phyloP scores from a whole-genome alignment of 2,797 vertebrate species.

The Eleutherodactylus coqui region DNA sequence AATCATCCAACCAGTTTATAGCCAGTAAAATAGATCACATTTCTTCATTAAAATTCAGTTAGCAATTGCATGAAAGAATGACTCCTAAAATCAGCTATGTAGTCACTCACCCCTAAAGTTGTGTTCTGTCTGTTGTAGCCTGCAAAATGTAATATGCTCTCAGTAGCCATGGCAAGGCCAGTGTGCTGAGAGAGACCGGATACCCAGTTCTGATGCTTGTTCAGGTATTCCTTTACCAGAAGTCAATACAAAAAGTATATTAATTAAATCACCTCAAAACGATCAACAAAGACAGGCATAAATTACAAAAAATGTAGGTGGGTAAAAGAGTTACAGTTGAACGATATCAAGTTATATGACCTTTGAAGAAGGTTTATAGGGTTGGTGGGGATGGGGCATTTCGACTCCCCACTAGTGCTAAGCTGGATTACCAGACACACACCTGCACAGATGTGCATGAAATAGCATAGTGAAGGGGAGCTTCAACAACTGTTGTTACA shows the following conservation, averaged over 20 bases:
- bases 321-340: no score
- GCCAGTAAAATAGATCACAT: no score
- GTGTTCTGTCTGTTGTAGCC: constrained; percentile 94
- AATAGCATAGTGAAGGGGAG: neutral
- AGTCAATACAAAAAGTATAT: neutral
- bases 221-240: constrained; percentile 88
- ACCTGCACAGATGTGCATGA: neutral
- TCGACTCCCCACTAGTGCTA: neutral
- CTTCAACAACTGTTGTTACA: no score
- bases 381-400: no score
- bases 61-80: neutral
- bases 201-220: constrained; percentile 96
- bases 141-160: constrained; percentile 93
- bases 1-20: neutral
- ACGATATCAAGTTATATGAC: no score
- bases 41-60: neutral
- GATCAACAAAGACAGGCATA: neutral
- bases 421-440: neutral
- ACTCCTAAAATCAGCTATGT: neutral
- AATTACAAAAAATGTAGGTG: neutral
- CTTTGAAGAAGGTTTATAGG: no score
- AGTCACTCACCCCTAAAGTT: constrained; percentile 85
- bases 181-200: constrained; percentile 95
- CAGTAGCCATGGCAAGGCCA: constrained; percentile 94
- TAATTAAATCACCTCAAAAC: neutral